phyloP scores from a whole-genome alignment of 2,113 vertebrate species.

The Gallinago media region DNA sequence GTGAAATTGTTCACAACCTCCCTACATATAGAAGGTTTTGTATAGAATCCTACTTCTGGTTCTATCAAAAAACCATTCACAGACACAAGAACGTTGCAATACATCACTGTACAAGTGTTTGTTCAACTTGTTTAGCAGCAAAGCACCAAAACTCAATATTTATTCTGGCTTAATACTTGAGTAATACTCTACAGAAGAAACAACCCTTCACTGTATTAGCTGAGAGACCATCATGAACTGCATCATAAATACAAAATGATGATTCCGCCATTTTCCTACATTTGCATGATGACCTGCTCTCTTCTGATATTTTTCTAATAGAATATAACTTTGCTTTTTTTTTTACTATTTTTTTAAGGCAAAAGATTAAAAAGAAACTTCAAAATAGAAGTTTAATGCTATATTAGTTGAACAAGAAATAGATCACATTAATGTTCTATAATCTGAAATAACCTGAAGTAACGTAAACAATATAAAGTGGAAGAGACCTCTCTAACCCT shows the following conservation, averaged over 20 bases:
- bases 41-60: background rate
- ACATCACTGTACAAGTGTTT: background rate
- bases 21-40: background rate
- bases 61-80: conserved; percentile 18
- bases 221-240: background rate
- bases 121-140: background rate
- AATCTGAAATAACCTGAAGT: background rate
- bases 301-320: background rate
- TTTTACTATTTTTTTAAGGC: background rate
- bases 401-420: background rate
- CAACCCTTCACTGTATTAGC: background rate
- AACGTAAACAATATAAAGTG: background rate
- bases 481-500: background rate
- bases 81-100: conserved; percentile 7
- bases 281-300: background rate
- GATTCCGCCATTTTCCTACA: background rate
- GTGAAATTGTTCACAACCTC: background rate
- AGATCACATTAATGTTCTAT: background rate
- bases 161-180: background rate
- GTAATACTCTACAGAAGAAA: background rate
- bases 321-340: background rate
- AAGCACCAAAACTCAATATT: background rate
- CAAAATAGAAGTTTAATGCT: background rate
- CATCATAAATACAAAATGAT: background rate
- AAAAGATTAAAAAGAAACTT: background rate